Conservation (phyloP, 2,797 vertebrate species). For the Argyrosomus regius region DNA sequence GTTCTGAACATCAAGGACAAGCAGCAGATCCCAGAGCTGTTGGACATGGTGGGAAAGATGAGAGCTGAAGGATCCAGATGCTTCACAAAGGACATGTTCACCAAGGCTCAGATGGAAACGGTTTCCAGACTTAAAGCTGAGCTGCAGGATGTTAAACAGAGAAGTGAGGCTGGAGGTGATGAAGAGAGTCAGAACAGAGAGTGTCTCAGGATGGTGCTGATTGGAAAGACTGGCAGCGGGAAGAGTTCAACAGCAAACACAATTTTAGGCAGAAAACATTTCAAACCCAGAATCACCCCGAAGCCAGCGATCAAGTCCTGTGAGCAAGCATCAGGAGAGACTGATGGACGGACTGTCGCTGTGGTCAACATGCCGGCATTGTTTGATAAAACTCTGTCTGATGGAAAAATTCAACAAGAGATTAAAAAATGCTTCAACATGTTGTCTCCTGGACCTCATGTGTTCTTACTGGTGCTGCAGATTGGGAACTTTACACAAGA, state of each 20-base stretch:
- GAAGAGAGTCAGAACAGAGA: not conserved
- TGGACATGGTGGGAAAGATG: not conserved
- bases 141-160: not conserved
- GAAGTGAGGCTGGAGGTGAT: not conserved
- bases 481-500: constrained; percentile 40
- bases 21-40: constrained; percentile 22
- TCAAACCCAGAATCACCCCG: not conserved
- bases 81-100: too few relatives aligned
- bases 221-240: constrained; percentile 54
- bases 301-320: constrained; percentile 10
- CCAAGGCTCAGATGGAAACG: too few relatives aligned
- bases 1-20: constrained; percentile 25
- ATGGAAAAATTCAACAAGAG: constrained; percentile 4
- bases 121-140: not conserved
- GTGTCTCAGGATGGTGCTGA: constrained; percentile 50
- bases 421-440: constrained; percentile 30
- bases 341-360: constrained; percentile 13
- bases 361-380: constrained; percentile 52
- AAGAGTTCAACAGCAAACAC: constrained; percentile 53
- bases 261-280: constrained; percentile 28
- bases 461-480: constrained; percentile 56
- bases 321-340: not conserved
- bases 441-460: constrained; percentile 60
- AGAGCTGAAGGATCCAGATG: too few relatives aligned
- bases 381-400: constrained; percentile 24